Evolutionary conservation across 35 echinoderm and acorn worm species (phyloP), one percentile per base, ranked within the genome.

Genomic region (Lytechinus pictus): DNA sequence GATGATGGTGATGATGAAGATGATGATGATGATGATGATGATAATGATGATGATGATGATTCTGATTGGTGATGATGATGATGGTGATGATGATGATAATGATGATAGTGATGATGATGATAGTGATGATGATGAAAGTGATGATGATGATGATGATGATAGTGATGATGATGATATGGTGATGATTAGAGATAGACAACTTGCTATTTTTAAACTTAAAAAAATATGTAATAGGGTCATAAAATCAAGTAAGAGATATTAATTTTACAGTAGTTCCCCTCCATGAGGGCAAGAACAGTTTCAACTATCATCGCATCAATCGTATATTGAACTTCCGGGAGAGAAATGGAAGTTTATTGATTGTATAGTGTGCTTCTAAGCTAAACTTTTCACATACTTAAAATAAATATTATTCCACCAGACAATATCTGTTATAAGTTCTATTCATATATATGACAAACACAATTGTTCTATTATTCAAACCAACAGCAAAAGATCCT

Each of bases 351-450:
- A 5, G 16, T 24, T 8, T 79, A 79, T 24, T n/a, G 66, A 1
- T 24, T 11, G 9, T 58, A 11, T 27, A 7, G 24, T 79, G 21
- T 16, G n/a, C 16, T 79, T n/a, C 66, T 24, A 19, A 79, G 66
- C 66, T 71, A 21, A 13, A 2, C 61, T 71, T 71, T 4, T 71
- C 2, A 16, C 61, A 24, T 13, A 58, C 13, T 58, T 1, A 79
- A 79, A 79, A 79, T 16, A 79, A 79, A 79, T 79, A 79, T 79
- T 79, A 79, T 79, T 79, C 19, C n/a, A 79, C 66, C 66, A 79
- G n/a, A 79, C 19, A 79, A 79, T 79, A 4, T 7, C 16, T n/a
- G 66, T 79, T 79, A 6, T 79, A 24, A 19, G 21, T 79, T 79
- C 14, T 79, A 79, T 79, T 79, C 19, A 79, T 24, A 8, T n/a